A percentile compares a stretch with the other conserved stretches of the same genome.
These are phyloP conservation scores for Tretioscincus oriximinensis DNA, from an alignment of 2,113 vertebrate species.

Conservation along the genomic window DNA sequence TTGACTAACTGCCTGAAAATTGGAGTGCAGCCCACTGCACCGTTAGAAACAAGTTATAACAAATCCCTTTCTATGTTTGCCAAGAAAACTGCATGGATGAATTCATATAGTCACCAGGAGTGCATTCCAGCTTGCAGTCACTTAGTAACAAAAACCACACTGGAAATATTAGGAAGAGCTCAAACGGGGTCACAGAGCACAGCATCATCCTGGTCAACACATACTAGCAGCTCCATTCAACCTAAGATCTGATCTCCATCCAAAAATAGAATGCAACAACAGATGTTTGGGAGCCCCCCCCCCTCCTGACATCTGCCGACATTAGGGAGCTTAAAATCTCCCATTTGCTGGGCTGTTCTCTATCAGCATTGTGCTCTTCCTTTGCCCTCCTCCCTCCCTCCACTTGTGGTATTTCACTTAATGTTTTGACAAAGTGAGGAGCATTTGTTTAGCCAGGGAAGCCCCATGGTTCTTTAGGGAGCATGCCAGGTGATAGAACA, in stretches of 20 bases:
- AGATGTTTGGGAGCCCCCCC: slow-evolving; percentile 49
- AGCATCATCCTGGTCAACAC: accelerated
- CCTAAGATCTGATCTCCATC: slow-evolving; percentile 18
- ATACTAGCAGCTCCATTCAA: slow-evolving; percentile 2
- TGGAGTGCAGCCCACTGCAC: too few species aligned
- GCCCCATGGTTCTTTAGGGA: too few species aligned
- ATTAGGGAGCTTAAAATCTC: slow-evolving; percentile 28
- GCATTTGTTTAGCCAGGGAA: too few species aligned
- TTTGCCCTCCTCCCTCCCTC: too few species aligned
- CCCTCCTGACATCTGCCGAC: slow-evolving; percentile 49
- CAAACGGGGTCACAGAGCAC: background rate
- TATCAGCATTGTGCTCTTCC: accelerated
- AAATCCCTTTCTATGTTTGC: too few species aligned
- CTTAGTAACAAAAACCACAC: background rate
- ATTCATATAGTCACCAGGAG: too few species aligned
- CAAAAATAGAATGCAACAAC: slow-evolving; percentile 42
- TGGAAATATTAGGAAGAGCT: background rate
- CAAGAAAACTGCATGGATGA: too few species aligned
- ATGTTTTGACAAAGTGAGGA: too few species aligned
- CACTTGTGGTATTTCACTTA: too few species aligned
- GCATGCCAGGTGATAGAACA: background rate
- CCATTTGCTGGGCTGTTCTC: slow-evolving; percentile 17
- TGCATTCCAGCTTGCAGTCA: too few species aligned
- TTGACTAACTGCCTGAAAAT: too few species aligned
- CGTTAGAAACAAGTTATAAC: too few species aligned